phyloP scores from a whole-genome alignment of 64 coral and sea anemone genomes.

The Platygyra sinensis region DNA sequence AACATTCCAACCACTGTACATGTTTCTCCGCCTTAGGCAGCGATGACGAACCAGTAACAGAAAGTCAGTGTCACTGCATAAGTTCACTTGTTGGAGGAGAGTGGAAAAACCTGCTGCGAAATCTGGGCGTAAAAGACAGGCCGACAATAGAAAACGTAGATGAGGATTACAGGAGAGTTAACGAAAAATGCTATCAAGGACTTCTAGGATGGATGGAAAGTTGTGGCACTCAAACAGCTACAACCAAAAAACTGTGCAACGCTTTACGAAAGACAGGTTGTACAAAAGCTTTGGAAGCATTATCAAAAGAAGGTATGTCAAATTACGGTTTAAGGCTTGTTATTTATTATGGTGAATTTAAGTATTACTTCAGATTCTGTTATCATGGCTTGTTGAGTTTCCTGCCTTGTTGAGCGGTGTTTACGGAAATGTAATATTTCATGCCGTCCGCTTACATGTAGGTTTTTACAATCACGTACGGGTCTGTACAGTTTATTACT shows the following conservation, averaged over 20 bases:
- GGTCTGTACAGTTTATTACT: too few species aligned
- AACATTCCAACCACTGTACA: neutral
- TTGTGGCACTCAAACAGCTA: neutral
- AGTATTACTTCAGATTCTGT: too few species aligned
- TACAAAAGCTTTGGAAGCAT: neutral
- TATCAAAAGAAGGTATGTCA: neutral
- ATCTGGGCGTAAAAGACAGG: neutral
- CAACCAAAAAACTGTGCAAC: neutral
- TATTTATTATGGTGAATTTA: too few species aligned
- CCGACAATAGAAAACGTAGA: neutral
- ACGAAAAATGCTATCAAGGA: constrained; percentile 14
- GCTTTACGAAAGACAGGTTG: neutral
- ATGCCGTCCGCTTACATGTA: too few species aligned
- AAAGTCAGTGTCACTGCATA: neutral
- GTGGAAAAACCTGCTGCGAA: neutral
- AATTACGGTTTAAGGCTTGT: neutral
- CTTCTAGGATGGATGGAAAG: neutral
- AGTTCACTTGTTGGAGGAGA: neutral
- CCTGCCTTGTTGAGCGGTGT: too few species aligned
- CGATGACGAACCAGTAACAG: neutral
- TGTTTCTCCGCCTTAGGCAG: neutral
- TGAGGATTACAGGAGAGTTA: neutral
- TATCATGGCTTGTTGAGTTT: too few species aligned
- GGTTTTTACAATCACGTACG: too few species aligned
- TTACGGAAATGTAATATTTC: too few species aligned